Evolutionary conservation across 2,113 vertebrate genomes (phyloP), one percentile per base, ranked within the genome.

Genomic region (Saguinus imperator): DNA sequence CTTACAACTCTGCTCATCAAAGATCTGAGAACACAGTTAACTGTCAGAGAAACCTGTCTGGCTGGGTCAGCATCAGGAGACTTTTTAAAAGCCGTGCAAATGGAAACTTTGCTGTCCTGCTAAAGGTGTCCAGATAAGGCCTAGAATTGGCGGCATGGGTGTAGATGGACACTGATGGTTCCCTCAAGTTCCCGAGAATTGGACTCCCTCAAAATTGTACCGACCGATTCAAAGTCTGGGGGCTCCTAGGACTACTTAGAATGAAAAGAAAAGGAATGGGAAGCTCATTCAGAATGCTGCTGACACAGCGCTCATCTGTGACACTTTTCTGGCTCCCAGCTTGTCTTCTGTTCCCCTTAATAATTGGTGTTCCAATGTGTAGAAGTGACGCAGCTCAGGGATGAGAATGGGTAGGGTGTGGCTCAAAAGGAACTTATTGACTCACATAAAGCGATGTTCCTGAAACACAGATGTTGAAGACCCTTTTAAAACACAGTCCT

Each of bases 1-100:
- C 18, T 89, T 75, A 87, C 91, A 94, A 57, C 84, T 91, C 93
- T 27, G 29, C 72, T 95, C 43, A 58, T 27, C 43, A 90, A 55
- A 40, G 8, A 4, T 27, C 95, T 52, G 32, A 37, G n/a, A 89
- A 89, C 89, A 64, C 37, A 89, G 64, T 90, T 48, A 81, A 80
- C 58, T 13, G 29, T 16, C 68, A 80, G 80, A 91, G 64, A 64
- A 86, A 90, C 6, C 72, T 91, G 29, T n/a, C 32, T 7, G 18
- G 45, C 32, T 68, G 61, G 37, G 70, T 89, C 14, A 64, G 64
- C 64, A 70, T 13, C 10, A 61, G 64, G 52, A 37, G 61, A 40
- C 43, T 79, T 75, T 29, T 66, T 48, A 72, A 77, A 83, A 45
- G n/a, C 25, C n/a, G 5, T 55, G 35, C 43, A 40, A 43, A 52